These are phyloP conservation scores for Cephalopachus bancanus DNA, from an alignment of 2,797 vertebrate genomes.

Conservation along the genomic window DNA sequence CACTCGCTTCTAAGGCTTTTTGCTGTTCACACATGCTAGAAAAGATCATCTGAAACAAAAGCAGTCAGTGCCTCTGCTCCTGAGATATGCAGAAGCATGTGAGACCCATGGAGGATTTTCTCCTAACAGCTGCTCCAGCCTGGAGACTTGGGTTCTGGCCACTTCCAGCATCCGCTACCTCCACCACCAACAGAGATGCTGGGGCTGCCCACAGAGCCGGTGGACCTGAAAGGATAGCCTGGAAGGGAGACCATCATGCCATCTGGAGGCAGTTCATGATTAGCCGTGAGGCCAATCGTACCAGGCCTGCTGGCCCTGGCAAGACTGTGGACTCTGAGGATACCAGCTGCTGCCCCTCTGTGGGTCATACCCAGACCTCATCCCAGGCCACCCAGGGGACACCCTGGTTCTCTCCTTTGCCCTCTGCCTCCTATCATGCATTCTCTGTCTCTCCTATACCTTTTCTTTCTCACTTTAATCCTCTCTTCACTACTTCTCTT, in stretches of 20 bases:
- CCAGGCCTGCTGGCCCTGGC: background rate
- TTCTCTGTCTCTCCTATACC: background rate
- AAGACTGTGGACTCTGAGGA: background rate
- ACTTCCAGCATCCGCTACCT: background rate
- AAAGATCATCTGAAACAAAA: background rate
- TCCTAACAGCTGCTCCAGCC: background rate
- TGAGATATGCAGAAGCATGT: background rate
- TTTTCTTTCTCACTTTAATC: background rate
- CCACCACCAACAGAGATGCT: background rate
- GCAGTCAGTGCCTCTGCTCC: background rate
- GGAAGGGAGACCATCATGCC: conserved; percentile 12
- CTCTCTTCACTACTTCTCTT: background rate
- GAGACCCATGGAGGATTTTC: background rate
- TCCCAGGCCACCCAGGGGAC: too few species aligned
- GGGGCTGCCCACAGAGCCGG: background rate
- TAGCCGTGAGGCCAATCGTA: conserved; percentile 23
- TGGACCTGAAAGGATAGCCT: background rate
- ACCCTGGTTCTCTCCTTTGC: too few species aligned
- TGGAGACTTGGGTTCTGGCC: background rate
- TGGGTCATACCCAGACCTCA: background rate
- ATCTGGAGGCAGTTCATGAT: conserved; percentile 56
- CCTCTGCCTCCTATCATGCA: background rate
- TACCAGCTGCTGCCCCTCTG: background rate
- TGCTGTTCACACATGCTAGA: background rate
- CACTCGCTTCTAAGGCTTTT: background rate